Base-by-base conservation (phyloP, 2,113 vertebrate species). In the Vidua macroura region DNA sequence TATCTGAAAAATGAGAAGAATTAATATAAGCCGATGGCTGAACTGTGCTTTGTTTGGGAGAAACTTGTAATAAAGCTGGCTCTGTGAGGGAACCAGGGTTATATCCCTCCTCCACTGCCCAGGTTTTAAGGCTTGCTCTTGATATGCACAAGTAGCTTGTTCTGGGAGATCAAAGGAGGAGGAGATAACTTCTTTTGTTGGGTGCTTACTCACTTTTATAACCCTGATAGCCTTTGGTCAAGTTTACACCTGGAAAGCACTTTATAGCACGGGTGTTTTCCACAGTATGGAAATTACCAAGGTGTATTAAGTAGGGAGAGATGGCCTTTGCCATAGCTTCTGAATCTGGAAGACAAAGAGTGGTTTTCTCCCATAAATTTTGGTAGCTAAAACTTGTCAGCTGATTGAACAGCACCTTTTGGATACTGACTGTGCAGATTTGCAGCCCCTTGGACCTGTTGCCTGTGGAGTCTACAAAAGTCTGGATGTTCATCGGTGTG, bases 1-100 rank as follows among this genome's bases (percentile, higher is more conserved):
- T 64, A 60, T 75, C 62, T 76, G 67, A 96, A 91, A 87, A 93
- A 91, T 76, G 58, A 84, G 78, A 88, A 48, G 78, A 94, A 90
- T 78, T 78, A 83, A 13, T 44, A 2, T 72, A 75, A 84, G 35
- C 52, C 0, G 1, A 4, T 84, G 74, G 39, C 56, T 82, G 85
- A 84, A 59, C 53, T 49, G 48, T 60, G 44, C 56, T 78, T 80
- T 3, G 3, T 77, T 91, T 72, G 78, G 68, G 49, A 87, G 74
- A 72, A 75, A 44, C 66, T 64, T 75, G 41, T 44, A 66, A 39
- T 67, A 41, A 83, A 80, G 25, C 48, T 62, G 10, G 37, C 27
- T 80, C 7, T 11, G 3, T 37, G 51, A 41, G 58, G 62, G 31
- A 82, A 9, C 44, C 0, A 13, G 33, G 17, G 25, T 86, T 70